phyloP scores from a whole-genome alignment of 1,140 invertebrate species.

The Tetragonula clypearis region DNA sequence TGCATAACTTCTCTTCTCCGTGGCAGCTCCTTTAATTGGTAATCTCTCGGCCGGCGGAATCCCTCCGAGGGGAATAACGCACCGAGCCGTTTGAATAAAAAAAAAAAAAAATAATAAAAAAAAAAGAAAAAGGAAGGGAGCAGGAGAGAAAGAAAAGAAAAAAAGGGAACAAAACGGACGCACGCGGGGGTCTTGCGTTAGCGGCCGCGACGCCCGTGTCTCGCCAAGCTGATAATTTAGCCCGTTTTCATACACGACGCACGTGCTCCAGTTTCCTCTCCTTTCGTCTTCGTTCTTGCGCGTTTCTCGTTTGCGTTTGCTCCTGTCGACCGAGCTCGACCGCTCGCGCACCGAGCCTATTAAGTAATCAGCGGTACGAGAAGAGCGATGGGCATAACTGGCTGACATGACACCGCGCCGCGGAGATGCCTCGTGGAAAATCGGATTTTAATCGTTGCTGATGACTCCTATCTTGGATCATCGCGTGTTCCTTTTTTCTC shows the following conservation, averaged over 20 bases:
- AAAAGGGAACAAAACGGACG: neutral
- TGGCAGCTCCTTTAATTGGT: conserved; percentile 46
- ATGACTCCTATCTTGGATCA: neutral
- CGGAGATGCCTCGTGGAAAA: conserved; percentile 8
- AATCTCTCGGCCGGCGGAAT: conserved; percentile 37
- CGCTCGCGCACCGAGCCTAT: conserved; percentile 2
- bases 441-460: conserved; percentile 10
- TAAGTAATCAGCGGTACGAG: conserved; percentile 17
- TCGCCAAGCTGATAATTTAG: conserved; percentile 35
- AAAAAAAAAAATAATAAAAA: neutral
- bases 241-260: conserved; percentile 30
- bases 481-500: neutral
- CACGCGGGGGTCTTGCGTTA: neutral
- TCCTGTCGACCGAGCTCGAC: neutral
- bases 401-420: neutral
- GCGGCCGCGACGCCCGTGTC: neutral
- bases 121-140: too few species aligned
- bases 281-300: neutral
- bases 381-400: neutral
- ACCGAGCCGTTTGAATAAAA: neutral
- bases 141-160: neutral
- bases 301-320: too few species aligned
- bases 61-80: conserved; percentile 19
- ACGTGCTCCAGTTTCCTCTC: conserved; percentile 33
- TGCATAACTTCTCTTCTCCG: conserved; percentile 52